Evolutionary conservation across 2,797 vertebrate genomes (phyloP).

Genomic region (Crocodylus rhombifer): DNA sequence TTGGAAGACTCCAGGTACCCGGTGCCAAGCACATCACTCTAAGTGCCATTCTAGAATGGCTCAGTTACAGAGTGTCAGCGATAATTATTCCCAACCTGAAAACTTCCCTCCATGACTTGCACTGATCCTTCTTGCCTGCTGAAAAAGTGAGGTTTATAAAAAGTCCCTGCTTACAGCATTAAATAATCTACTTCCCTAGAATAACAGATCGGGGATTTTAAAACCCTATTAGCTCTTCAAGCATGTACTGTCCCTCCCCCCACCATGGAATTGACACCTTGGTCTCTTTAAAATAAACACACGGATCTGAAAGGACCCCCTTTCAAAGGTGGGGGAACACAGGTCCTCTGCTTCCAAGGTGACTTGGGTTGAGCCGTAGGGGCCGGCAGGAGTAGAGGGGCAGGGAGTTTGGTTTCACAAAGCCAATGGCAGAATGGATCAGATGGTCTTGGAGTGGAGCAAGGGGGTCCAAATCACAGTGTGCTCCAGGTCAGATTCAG

Average conservation of each 20-base stretch:
- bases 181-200: neutral
- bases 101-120: neutral
- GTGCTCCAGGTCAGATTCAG: too few species aligned
- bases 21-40: too few species aligned
- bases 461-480: too few species aligned
- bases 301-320: neutral
- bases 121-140: neutral
- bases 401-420: neutral
- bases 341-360: too few species aligned
- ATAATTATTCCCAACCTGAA: neutral
- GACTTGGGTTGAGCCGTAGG: too few species aligned
- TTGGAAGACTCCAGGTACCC: neutral
- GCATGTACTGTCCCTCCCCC: accelerated
- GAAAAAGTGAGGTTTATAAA: neutral
- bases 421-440: neutral
- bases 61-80: accelerated
- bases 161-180: neutral
- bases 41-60: accelerated
- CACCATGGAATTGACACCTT: neutral
- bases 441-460: too few species aligned
- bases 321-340: too few species aligned
- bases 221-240: neutral
- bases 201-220: accelerated
- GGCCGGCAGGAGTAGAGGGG: neutral
- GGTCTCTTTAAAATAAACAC: neutral